Base-by-base conservation (phyloP, 2,888 invertebrate genomes). In the Ophonus ardosiacus region DNA sequence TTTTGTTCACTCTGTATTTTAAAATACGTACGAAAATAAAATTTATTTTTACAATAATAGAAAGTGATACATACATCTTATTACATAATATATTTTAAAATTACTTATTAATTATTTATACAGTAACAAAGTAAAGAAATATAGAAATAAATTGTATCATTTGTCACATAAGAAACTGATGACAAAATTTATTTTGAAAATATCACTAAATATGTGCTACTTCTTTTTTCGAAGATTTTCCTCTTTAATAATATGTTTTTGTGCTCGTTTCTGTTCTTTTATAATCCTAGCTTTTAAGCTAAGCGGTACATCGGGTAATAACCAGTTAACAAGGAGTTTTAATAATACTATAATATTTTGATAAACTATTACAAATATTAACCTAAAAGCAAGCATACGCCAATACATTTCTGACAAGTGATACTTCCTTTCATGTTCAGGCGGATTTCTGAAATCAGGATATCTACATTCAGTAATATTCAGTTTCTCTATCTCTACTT, bases 311-410 rank as follows among this genome's bases (percentile, higher is more conserved):
- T 96, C 96, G 0, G 96, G 95, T 85, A 96, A 94, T 21, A 94
- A 90, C 94, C 95, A 95, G 38, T 94, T 93, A 8, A 96, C 92
- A 13, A 93, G 89, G 88, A 94, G 93, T 86, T 95, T 94, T 74
- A 95, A 90, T 78, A 95, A 90, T 24, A 94, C 93, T 56, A 96
- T 95, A 15, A 95, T 90, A 90, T 96, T 96, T 95, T 96, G 95
- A 91, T 94, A 95, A 1, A 95, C 90, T 17, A 95, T 93, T 56
- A 95, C 93, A 89, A 96, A 96, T 1, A 94, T 93, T 71, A 95
- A 90, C 83, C 95, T 91, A 90, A 93, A 93, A 7, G 94, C 94
- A 85, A 95, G 89, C 61, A 95, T 92, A 88, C 94, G 93, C 95
- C 95, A 96, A 90, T 94, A 95, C 71, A 93, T 92, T 86, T 92